These are phyloP conservation scores for Potorous gilbertii DNA, from an alignment of 2,797 vertebrate species.

Conservation along the genomic window DNA sequence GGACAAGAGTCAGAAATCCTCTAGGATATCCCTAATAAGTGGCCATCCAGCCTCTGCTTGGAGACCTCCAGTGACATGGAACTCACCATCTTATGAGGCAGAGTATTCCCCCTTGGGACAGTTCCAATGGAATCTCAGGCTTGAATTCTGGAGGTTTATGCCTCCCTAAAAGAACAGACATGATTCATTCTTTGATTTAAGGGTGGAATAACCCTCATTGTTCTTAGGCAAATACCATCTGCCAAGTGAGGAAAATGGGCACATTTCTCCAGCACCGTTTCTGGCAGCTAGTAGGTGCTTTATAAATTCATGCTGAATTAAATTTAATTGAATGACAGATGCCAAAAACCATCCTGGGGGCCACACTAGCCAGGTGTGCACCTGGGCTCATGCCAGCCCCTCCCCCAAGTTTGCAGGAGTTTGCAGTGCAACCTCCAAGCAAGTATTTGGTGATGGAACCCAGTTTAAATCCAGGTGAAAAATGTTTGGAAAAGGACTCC, in stretches of 20 bases:
- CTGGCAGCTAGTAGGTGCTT: not conserved
- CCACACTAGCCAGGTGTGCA: slow-evolving; percentile 74
- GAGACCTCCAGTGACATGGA: not conserved
- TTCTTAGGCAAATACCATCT: not conserved
- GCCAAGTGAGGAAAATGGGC: not conserved
- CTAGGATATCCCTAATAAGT: not conserved
- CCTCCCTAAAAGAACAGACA: slow-evolving; percentile 8
- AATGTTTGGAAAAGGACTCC: slow-evolving; percentile 59
- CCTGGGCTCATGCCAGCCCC: slow-evolving; percentile 68
- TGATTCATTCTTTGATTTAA: not conserved
- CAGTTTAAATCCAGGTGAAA: slow-evolving; percentile 56
- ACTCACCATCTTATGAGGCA: not conserved
- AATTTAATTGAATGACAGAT: slow-evolving; percentile 45
- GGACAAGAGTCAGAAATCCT: not conserved
- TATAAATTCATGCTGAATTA: not conserved
- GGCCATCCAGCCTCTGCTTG: not conserved
- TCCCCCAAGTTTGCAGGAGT: slow-evolving; percentile 67
- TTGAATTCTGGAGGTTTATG: not conserved
- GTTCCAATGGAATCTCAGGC: not conserved
- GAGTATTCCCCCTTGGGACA: not conserved
- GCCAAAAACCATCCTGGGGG: slow-evolving; percentile 49
- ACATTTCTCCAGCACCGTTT: slow-evolving; percentile 26
- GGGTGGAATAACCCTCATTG: not conserved
- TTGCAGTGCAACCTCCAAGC: slow-evolving; percentile 56
- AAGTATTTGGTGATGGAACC: slow-evolving; percentile 54